These are phyloP conservation scores for Epizoanthus illoricatus DNA, from an alignment of 92 coral and sea anemone species.

Conservation along the genomic window DNA sequence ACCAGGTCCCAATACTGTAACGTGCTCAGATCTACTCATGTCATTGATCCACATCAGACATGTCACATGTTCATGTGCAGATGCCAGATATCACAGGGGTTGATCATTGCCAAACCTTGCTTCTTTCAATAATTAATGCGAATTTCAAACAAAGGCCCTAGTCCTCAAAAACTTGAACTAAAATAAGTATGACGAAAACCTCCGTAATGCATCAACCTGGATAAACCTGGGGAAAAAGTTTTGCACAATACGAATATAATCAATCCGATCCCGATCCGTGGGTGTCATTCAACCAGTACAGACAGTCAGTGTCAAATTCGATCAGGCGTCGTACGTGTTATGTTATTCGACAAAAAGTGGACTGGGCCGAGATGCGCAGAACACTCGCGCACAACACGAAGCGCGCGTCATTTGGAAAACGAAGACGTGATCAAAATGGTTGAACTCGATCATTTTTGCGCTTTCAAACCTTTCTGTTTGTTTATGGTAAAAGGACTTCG, in stretches of 20 bases:
- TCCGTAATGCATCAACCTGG: too few species aligned
- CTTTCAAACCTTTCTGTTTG: not conserved
- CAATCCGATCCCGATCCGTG: too few species aligned
- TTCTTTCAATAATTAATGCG: not conserved
- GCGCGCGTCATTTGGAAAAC: slow-evolving; percentile 17
- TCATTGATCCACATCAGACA: not conserved
- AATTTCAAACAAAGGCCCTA: not conserved
- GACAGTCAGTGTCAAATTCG: too few species aligned
- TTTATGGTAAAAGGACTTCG: not conserved
- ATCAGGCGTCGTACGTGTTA: too few species aligned
- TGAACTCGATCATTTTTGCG: not conserved
- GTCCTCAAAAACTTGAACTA: not conserved
- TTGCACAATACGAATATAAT: too few species aligned
- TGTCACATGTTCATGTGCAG: not conserved
- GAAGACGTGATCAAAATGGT: slow-evolving; percentile 29
- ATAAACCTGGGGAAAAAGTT: too few species aligned
- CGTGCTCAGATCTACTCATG: not conserved
- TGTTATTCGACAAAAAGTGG: not conserved
- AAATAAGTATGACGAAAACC: too few species aligned
- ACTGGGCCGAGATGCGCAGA: slow-evolving; percentile 38
- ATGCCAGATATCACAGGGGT: too few species aligned
- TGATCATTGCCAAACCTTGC: not conserved
- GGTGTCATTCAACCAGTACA: too few species aligned
- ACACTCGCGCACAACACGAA: slow-evolving; percentile 8
- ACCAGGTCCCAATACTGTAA: not conserved